A percentile compares a stretch with the other conserved stretches of the same genome.
Evolutionary conservation across 2,113 vertebrate genomes (phyloP).

Genomic region (Uria lomvia): DNA sequence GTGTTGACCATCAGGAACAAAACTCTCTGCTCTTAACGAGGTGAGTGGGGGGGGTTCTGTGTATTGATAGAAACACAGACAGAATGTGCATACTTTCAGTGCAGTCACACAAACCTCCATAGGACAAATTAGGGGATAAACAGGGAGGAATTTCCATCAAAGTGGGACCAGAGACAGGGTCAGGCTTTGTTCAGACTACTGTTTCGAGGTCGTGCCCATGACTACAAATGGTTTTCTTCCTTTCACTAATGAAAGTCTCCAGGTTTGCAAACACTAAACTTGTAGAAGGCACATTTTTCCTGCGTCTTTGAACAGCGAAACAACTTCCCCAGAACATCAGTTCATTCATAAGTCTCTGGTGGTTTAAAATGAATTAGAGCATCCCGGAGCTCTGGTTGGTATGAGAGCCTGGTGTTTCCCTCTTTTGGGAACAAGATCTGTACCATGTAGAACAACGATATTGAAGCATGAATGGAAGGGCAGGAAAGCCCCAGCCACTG

Average conservation of each 20-base stretch:
- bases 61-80: not conserved
- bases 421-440: not conserved
- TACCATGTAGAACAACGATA: not conserved
- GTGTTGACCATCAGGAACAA: not conserved
- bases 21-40: not conserved
- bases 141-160: not conserved
- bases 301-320: not conserved
- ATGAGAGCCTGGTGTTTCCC: not conserved
- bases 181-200: not conserved
- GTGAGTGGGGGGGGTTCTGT: not conserved
- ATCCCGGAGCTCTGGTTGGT: not conserved
- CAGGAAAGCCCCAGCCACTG: not conserved
- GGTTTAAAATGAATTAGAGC: not conserved
- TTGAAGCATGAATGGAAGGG: not conserved
- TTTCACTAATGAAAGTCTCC: not conserved
- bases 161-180: not conserved
- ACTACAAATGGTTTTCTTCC: not conserved
- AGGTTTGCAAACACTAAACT: not conserved
- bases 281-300: not conserved
- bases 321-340: not conserved
- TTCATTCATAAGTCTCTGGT: not conserved
- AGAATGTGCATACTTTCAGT: not conserved
- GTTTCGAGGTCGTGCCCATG: not conserved
- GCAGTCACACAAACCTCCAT: not conserved
- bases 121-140: not conserved